A percentile compares a stretch with the other conserved stretches of the same genome.
phyloP scores from a whole-genome alignment of 2,888 invertebrate species.

The Synanthedon vespiformis region DNA sequence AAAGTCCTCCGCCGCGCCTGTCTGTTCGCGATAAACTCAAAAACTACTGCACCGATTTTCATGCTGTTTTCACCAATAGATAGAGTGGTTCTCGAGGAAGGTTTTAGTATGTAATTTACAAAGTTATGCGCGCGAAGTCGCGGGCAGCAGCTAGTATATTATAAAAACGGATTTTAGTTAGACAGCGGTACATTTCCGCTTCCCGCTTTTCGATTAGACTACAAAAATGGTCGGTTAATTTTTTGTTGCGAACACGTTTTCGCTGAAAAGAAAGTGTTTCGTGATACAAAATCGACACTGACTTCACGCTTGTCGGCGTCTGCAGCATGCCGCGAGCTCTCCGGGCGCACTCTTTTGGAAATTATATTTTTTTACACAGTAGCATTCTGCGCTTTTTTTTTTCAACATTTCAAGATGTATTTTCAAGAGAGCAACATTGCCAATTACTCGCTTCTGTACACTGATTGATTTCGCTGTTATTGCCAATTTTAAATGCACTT shows the following conservation, averaged over 20 bases:
- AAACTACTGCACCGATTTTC: no score
- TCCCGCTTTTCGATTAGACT: no score
- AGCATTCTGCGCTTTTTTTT: not conserved
- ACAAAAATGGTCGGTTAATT: not conserved
- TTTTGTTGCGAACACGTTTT: slow-evolving; percentile 7
- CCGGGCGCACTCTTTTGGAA: slow-evolving; percentile 1
- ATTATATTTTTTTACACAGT: not conserved
- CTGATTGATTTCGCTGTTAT: not conserved
- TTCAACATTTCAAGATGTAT: not conserved
- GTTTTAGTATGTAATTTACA: no score
- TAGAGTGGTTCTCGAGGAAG: no score
- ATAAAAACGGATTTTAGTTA: no score
- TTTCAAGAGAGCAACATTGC: not conserved
- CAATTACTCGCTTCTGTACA: not conserved
- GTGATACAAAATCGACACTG: slow-evolving; percentile 1
- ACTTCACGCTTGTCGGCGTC: slow-evolving; percentile 1
- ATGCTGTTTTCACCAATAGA: no score
- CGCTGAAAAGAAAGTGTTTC: slow-evolving; percentile 16
- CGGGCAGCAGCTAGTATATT: no score
- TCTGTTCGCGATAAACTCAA: no score
- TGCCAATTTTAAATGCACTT: no score
- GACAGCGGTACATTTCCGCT: no score
- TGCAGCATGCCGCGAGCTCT: slow-evolving; percentile 1
- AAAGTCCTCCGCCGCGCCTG: no score
- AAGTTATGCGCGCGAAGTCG: no score